Base-by-base conservation (phyloP, 1,140 invertebrate species). In the Capitella teleta region DNA sequence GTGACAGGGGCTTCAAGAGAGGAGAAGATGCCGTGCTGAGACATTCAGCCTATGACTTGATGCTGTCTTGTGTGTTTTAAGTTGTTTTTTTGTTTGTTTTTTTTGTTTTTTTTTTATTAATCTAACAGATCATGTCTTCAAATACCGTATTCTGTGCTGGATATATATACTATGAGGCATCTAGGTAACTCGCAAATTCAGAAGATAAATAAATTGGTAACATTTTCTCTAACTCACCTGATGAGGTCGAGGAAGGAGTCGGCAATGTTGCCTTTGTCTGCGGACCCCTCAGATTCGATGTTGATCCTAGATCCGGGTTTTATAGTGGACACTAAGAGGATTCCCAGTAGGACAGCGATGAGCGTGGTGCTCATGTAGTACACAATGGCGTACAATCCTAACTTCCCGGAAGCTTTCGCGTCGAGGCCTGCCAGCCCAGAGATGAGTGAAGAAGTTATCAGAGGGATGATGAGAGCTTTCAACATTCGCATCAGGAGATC, bases 201-300 rank as follows among this genome's bases (percentile, higher is more conserved):
- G 32, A 10, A 34, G n/a, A n/a, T n/a, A 12, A 34, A n/a, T n/a
- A 34, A n/a, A 34, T 34, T 34, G 32, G 38, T 5, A 34, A 12
- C 10, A 19, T 73, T 73, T 6, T 10, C 32, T 12, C n/a, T 34
- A 34, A 18, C 34, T 73, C 73, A 91, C 89, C 89, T 81, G 59
- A 92, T 74, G 57, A 94, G 77, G 78, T 95, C 90, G 63, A 95
- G 76, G 12, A 94, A 68, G 2, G 88, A 90, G 64, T 95, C 90
- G 1, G 81, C 76, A 2, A 89, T 89, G 32, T 86, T 80, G 5
- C 85, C 81, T 53, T 61, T 60, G 36, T 66, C 60, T 19, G 63
- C 60, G 23, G 54, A 80, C 34, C 79, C 77, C 42, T 68, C 67
- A 4, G 40, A 2, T 74, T 63, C 10, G 44, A 59, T 44, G 5